Evolutionary conservation across 2,797 vertebrate species (phyloP), one percentile per base, ranked within the genome.

Genomic region (Argyrosomus regius): DNA sequence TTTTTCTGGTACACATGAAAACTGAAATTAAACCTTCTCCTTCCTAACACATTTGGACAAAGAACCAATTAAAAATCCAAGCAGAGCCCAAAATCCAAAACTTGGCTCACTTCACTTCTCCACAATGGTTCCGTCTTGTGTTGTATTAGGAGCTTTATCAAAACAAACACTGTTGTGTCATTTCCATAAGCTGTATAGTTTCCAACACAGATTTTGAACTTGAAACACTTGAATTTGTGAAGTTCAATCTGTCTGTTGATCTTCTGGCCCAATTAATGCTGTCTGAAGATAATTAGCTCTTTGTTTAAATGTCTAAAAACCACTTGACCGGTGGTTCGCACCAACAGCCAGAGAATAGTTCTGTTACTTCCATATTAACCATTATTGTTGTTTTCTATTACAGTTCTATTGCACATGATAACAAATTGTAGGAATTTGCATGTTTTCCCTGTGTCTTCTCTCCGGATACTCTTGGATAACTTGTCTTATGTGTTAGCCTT

Each of bases 61-160:
- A 49, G 3, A 46, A 46, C 6, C 3, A 14, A 28, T 17, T 24
- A 31, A 52, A 60, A 46, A 53, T 60, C 46, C 9, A 22, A 43
- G 14, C 74, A 50, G 31, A 58, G 45, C 24, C 35, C 41, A 69
- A 22, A 70, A 48, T 46, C 52, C 17, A 28, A 28, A 59, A 16
- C 53, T 66, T 59, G 54, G 26, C 64, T 35, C 20, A n/a, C 48
- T 61, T 28, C 12, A 35, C 39, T 12, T 28, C 11, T 48, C 14
- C 46, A 49, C 24, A 52, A 14, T 52, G 69, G 10, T 26, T 61
- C 17, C 35, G 43, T 49, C 10, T 43, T 14, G 20, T 60, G 45
- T 10, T 43, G 17, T 10, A 9, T 57, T 16, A n/a, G 3, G 18
- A 60, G 14, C 35, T 68, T 53, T 24, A 68, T 68, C 10, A 68